phyloP scores from a whole-genome alignment of 2,113 vertebrate genomes.

The Deroptyus accipitrinus region DNA sequence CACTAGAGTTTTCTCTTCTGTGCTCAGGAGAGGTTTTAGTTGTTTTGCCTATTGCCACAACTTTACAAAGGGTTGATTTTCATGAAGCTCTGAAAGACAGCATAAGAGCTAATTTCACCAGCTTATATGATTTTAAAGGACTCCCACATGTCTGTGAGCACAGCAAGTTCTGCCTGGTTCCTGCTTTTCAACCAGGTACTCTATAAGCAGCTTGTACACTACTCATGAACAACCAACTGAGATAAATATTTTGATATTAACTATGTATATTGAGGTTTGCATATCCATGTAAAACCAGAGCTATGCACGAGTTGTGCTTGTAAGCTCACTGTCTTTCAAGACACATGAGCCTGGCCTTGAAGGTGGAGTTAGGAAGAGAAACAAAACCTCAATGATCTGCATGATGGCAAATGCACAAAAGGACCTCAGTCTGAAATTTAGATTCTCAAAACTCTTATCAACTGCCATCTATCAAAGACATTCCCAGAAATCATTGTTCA shows the following conservation, averaged over 20 bases:
- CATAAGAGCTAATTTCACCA: background rate
- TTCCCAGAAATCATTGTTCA: background rate
- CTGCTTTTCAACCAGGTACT: background rate
- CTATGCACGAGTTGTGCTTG: background rate
- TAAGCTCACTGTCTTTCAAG: background rate
- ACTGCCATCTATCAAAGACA: background rate
- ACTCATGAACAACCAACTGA: background rate
- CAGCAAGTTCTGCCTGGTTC: background rate
- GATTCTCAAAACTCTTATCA: background rate
- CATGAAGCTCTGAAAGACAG: background rate
- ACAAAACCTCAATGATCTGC: background rate
- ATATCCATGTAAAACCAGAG: background rate
- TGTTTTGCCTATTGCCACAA: background rate
- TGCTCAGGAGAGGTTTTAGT: background rate
- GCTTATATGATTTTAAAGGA: background rate
- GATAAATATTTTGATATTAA: background rate
- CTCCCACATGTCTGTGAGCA: background rate
- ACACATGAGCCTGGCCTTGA: background rate
- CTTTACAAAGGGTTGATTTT: background rate
- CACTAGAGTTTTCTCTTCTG: background rate
- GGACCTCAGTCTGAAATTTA: background rate
- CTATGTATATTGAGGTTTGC: background rate
- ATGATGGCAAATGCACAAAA: background rate
- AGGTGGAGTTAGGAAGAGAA: background rate
- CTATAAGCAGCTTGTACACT: background rate